Evolutionary conservation across 2,797 vertebrate species (phyloP).

Genomic region (Artibeus jamaicensis): DNA sequence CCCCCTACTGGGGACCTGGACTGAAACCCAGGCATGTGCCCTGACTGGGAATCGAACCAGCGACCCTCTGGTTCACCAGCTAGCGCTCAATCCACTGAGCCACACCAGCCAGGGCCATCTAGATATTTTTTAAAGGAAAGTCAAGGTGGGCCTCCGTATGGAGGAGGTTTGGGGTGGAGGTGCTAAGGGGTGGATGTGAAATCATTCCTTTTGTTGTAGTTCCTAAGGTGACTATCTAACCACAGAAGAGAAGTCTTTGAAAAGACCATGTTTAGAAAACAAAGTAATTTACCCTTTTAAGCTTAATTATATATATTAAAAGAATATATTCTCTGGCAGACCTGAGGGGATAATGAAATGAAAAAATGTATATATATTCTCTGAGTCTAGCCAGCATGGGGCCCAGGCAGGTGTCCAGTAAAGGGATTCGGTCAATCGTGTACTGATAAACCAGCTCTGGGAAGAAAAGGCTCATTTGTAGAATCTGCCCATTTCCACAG

Average conservation of each 20-base stretch:
- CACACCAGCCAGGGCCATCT: too few species aligned
- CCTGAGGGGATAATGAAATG: conserved; percentile 75
- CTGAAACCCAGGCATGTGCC: too few species aligned
- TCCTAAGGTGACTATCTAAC: neutral
- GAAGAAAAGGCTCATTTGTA: neutral
- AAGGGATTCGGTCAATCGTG: neutral
- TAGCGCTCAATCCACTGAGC: too few species aligned
- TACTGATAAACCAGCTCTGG: neutral
- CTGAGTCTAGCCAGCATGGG: neutral
- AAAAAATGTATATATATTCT: conserved; percentile 59
- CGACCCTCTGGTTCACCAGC: too few species aligned
- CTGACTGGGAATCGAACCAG: too few species aligned
- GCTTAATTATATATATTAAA: conserved; percentile 75
- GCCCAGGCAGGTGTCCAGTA: neutral
- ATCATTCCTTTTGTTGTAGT: neutral
- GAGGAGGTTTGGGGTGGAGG: neutral
- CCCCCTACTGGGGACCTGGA: too few species aligned
- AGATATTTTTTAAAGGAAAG: neutral
- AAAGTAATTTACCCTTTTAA: neutral
- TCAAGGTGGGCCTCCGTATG: neutral
- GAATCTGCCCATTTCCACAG: neutral
- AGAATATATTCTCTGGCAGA: conserved; percentile 71
- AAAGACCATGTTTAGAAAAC: neutral
- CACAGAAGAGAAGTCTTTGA: neutral
- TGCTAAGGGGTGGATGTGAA: neutral